Percentiles rank a stretch among this genome's conserved stretches.
phyloP scores from a whole-genome alignment of 2,888 invertebrate genomes.

The Aplocera efformata region DNA sequence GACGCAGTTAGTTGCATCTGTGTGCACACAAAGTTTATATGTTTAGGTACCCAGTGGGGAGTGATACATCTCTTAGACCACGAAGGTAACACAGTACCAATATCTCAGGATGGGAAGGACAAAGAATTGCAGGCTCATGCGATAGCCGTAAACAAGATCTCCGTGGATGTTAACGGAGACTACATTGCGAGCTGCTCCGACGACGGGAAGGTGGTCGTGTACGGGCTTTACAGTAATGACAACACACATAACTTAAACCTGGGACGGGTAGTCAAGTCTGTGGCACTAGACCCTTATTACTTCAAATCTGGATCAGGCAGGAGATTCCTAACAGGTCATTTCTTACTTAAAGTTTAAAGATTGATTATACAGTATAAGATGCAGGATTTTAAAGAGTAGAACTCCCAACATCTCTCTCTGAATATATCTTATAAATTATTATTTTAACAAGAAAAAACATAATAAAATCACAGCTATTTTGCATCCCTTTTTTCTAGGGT shows the following conservation, averaged over 20 bases:
- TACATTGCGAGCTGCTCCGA: conserved; percentile 96
- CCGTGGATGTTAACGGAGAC: conserved; percentile 96
- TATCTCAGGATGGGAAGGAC: conserved; percentile 79
- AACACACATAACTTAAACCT: conserved; percentile 89
- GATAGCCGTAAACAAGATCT: conserved; percentile 96
- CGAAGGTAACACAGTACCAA: conserved; percentile 88
- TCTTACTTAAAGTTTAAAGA: conserved; percentile 5
- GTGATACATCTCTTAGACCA: conserved; percentile 94
- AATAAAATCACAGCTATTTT: too few species aligned
- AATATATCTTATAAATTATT: too few species aligned
- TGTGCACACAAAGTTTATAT: conserved; percentile 96
- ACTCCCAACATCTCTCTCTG: too few species aligned
- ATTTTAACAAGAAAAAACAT: too few species aligned
- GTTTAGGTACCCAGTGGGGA: conserved; percentile 96
- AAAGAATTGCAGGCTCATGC: conserved; percentile 89
- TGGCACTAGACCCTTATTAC: conserved; percentile 92
- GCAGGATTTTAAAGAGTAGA: too few species aligned
- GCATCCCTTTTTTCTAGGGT: too few species aligned
- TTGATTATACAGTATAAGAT: too few species aligned
- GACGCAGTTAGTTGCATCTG: conserved; percentile 94
- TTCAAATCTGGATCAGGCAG: conserved; percentile 87
- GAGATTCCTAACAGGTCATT: conserved; percentile 86
- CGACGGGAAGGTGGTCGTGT: conserved; percentile 92
- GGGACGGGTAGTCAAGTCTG: conserved; percentile 90
- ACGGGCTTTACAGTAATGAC: conserved; percentile 92